Percentiles rank a stretch among this genome's conserved stretches.
Evolutionary conservation across 2,888 invertebrate genomes (phyloP).

Genomic region (Philhelius pedissequus): DNA sequence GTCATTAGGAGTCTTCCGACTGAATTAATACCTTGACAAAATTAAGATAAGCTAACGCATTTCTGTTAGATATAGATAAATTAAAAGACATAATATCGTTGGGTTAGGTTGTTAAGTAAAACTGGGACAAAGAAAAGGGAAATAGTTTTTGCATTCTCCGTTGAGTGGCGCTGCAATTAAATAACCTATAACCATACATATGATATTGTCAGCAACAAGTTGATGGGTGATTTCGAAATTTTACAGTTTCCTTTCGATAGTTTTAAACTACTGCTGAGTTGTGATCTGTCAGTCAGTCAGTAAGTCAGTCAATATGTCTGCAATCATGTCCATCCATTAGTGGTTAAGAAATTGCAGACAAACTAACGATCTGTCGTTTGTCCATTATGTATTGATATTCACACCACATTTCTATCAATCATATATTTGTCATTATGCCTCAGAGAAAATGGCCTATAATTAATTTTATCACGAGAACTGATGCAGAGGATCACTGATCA

Average conservation of each 20-base stretch:
- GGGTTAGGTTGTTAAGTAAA: not conserved
- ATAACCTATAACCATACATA: not conserved
- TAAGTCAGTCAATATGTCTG: not conserved
- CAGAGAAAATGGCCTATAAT: constrained; percentile 56
- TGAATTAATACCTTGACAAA: constrained; percentile 43
- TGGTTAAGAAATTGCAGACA: constrained; percentile 35
- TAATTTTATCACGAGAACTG: constrained; percentile 32
- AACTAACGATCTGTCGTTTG: not conserved
- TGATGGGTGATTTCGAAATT: constrained; percentile 47
- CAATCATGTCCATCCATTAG: not conserved
- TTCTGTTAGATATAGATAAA: not conserved
- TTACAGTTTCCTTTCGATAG: constrained; percentile 27
- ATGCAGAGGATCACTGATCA: not conserved
- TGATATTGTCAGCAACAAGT: not conserved
- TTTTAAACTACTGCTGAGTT: constrained; percentile 10
- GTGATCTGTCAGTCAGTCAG: not conserved
- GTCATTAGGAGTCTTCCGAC: not conserved
- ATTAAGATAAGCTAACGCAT: constrained; percentile 49
- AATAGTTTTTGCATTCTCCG: not conserved
- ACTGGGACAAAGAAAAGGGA: not conserved
- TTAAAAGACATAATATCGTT: not conserved
- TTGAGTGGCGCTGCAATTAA: constrained; percentile 31
- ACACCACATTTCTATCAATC: constrained; percentile 63
- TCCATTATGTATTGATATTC: constrained; percentile 45
- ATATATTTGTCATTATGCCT: constrained; percentile 63